These are phyloP conservation scores for Zygaena filipendulae DNA, from an alignment of 2,888 invertebrate genomes.

Conservation along the genomic window DNA sequence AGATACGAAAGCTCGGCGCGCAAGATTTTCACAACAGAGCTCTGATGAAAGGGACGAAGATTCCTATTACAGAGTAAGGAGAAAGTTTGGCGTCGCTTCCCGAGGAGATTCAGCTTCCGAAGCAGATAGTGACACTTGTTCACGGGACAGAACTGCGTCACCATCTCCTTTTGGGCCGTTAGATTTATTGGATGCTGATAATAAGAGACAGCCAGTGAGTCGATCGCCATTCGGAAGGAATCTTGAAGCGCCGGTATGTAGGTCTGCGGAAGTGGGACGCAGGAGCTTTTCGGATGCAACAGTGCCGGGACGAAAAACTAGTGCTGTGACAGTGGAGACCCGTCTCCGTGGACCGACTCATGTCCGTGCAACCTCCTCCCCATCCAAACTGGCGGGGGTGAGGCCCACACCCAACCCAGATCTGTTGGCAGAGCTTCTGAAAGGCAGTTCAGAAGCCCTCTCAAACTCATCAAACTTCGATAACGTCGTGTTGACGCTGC, in stretches of 20 bases:
- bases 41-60: constrained; percentile 80
- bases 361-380: constrained; percentile 82
- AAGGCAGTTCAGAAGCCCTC: constrained; percentile 83
- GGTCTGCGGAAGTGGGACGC: constrained; percentile 68
- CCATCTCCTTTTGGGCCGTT: constrained; percentile 74
- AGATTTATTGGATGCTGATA: constrained; percentile 65
- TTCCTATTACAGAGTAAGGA: constrained; percentile 37
- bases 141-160: constrained; percentile 68
- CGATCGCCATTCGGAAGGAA: constrained; percentile 73
- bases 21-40: constrained; percentile 74
- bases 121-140: constrained; percentile 73
- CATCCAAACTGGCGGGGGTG: constrained; percentile 77
- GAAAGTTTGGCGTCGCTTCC: constrained; percentile 43
- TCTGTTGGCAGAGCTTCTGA: constrained; percentile 78
- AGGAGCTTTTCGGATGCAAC: constrained; percentile 56
- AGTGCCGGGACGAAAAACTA: constrained; percentile 70
- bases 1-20: constrained; percentile 46
- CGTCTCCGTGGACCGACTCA: constrained; percentile 69
- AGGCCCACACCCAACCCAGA: constrained; percentile 64
- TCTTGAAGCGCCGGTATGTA: constrained; percentile 52
- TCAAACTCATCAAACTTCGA: constrained; percentile 68
- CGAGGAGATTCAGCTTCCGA: constrained; percentile 78
- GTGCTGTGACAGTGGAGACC: constrained; percentile 50
- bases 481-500: constrained; percentile 60
- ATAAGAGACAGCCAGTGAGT: constrained; percentile 61